A percentile compares a stretch with the other conserved stretches of the same genome.
Evolutionary conservation across 2,888 invertebrate species (phyloP).

Genomic region (Caradrina kadenii): DNA sequence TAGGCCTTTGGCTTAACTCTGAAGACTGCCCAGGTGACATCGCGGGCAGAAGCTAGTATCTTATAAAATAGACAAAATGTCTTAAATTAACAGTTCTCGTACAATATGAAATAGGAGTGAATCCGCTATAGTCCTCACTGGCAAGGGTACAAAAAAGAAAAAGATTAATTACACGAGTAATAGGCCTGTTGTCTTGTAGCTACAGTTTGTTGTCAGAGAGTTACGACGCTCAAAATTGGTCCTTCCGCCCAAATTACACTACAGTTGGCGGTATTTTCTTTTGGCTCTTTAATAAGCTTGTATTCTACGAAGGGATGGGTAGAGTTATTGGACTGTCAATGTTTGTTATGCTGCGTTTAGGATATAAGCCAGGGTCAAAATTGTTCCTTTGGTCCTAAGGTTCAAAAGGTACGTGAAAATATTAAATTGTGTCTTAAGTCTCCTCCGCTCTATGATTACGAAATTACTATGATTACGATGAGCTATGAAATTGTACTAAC

Average conservation of each 20-base stretch:
- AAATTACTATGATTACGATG: neutral
- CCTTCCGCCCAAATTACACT: conserved; percentile 29
- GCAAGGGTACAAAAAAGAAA: conserved; percentile 17
- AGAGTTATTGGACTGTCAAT: neutral
- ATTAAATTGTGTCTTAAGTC: too few relatives aligned
- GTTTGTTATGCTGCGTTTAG: too few relatives aligned
- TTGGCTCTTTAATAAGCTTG: conserved; percentile 10
- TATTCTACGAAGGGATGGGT: neutral
- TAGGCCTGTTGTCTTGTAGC: conserved; percentile 23
- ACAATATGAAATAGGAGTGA: conserved; percentile 10
- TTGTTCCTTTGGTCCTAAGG: neutral
- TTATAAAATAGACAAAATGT: neutral
- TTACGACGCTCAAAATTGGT: conserved; percentile 33
- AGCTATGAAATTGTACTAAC: neutral
- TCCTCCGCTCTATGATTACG: too few relatives aligned
- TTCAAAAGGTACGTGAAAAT: neutral
- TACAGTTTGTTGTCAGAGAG: conserved; percentile 29
- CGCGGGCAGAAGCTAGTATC: too few relatives aligned
- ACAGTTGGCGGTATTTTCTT: conserved; percentile 19
- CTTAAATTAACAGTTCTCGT: conserved; percentile 12
- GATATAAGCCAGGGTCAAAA: too few relatives aligned
- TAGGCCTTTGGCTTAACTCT: too few relatives aligned
- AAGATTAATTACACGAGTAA: conserved; percentile 40
- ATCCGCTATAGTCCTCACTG: neutral
- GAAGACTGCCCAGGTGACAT: too few relatives aligned